Conservation (phyloP, 1,140 invertebrate species). For the Brachionus sp. region DNA sequence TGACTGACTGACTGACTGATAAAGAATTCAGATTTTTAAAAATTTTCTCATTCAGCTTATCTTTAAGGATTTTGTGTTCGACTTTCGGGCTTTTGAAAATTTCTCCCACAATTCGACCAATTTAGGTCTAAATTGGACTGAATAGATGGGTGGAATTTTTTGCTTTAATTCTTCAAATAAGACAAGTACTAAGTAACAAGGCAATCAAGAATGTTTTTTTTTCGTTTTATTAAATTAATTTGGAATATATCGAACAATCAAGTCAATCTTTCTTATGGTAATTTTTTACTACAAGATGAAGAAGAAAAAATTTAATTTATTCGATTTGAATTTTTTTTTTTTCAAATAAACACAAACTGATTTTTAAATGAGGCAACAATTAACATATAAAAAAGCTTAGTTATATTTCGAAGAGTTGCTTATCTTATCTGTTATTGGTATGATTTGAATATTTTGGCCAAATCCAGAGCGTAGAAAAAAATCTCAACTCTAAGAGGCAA, state of each 20-base stretch:
- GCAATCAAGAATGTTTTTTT: background rate
- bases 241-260: background rate
- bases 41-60: background rate
- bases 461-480: background rate
- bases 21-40: background rate
- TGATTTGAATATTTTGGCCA: background rate
- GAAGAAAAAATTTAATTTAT: slow-evolving; percentile 25
- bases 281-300: background rate
- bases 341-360: slow-evolving; percentile 18
- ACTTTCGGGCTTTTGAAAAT: too few relatives aligned
- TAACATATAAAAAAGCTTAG: slow-evolving; percentile 38
- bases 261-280: slow-evolving; percentile 34
- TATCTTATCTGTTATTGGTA: slow-evolving; percentile 24
- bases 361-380: slow-evolving; percentile 34
- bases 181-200: background rate
- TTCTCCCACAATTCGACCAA: too few relatives aligned
- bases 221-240: background rate
- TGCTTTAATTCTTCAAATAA: background rate
- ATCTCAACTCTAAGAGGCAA: background rate
- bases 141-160: too few relatives aligned
- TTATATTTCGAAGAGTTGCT: background rate
- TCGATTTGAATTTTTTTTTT: slow-evolving; percentile 22
- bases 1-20: background rate
- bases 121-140: background rate
- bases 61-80: too few relatives aligned